These are phyloP conservation scores for Phainopepla nitens DNA, from an alignment of 2,113 vertebrate genomes.

Conservation along the genomic window DNA sequence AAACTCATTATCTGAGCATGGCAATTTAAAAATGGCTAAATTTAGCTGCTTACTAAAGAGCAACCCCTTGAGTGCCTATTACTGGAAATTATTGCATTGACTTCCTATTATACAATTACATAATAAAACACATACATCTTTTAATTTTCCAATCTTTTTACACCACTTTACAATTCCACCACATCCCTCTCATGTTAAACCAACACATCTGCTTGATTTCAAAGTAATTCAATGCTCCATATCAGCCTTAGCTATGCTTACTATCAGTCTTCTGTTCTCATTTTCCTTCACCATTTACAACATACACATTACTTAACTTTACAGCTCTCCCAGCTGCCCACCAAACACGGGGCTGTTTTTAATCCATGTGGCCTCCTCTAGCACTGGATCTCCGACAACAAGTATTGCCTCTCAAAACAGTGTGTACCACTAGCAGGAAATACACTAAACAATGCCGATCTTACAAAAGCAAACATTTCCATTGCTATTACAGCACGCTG, in stretches of 20 bases:
- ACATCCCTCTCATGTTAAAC: not conserved
- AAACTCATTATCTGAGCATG: not conserved
- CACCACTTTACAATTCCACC: not conserved
- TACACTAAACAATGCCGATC: not conserved
- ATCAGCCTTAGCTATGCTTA: not conserved
- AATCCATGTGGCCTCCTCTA: not conserved
- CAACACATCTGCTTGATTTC: not conserved
- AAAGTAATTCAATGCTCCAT: not conserved
- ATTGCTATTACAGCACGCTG: not conserved
- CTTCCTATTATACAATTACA: not conserved
- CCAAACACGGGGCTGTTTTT: not conserved
- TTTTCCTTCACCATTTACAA: not conserved
- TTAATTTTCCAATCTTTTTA: not conserved
- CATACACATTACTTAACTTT: not conserved
- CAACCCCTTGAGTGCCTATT: not conserved
- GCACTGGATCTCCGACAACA: not conserved
- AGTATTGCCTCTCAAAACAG: not conserved
- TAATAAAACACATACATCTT: not conserved
- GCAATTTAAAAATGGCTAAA: conserved; percentile 28
- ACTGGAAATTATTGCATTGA: not conserved
- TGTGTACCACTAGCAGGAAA: not conserved
- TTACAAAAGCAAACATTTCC: not conserved
- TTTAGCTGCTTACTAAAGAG: conserved; percentile 2
- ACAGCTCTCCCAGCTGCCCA: not conserved
- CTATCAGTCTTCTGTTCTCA: not conserved